Conservation (phyloP, 2,113 vertebrate genomes). For the Corythornis vintsioides region DNA sequence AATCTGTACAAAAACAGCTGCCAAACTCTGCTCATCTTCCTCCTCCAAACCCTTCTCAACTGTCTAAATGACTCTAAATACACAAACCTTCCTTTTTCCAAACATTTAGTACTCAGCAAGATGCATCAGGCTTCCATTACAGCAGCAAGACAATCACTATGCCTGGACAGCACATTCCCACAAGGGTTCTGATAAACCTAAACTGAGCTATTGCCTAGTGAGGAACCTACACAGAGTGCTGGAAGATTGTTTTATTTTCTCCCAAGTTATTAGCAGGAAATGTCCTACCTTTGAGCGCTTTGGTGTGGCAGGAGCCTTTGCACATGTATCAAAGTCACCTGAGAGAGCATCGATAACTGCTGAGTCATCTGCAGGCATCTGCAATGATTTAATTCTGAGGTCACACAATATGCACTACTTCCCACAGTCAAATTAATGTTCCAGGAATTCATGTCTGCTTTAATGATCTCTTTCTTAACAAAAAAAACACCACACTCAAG, state of each 20-base stretch:
- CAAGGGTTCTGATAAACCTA: background rate
- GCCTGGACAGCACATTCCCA: background rate
- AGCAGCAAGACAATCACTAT: background rate
- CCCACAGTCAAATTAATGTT: background rate
- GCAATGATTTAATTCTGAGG: background rate
- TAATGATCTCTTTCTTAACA: background rate
- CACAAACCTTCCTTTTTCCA: background rate
- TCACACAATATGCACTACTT: background rate
- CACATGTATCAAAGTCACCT: constrained; percentile 63
- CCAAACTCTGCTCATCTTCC: background rate
- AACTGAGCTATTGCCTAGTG: background rate
- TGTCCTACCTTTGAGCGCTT: constrained; percentile 68
- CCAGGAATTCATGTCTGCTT: background rate
- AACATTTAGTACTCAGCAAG: background rate
- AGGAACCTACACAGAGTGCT: background rate
- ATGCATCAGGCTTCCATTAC: background rate
- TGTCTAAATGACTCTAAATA: background rate
- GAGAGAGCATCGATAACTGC: constrained; percentile 73
- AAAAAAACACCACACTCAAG: background rate
- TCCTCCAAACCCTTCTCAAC: background rate
- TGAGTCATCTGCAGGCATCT: constrained; percentile 58
- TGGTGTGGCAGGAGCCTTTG: constrained; percentile 17
- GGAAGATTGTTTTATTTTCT: background rate
- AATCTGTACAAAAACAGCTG: background rate
- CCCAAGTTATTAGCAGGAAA: background rate